A percentile compares a stretch with the other conserved stretches of the same genome.
phyloP scores from a whole-genome alignment of 2,113 vertebrate genomes.

The Cairina moschata region DNA sequence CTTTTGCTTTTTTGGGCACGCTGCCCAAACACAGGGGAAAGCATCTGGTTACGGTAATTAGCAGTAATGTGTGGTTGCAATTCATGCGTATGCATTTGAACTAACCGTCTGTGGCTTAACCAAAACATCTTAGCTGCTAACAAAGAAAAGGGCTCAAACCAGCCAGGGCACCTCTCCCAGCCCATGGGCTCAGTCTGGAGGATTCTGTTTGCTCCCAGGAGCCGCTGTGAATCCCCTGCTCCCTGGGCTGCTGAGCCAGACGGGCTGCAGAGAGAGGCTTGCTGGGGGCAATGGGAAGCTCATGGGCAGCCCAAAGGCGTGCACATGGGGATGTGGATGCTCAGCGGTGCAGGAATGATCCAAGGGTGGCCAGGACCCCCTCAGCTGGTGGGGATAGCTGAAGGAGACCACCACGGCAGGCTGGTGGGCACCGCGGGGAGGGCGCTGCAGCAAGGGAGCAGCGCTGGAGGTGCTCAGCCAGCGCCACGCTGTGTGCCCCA shows the following conservation, averaged over 20 bases:
- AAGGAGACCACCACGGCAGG: no score
- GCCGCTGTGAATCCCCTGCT: fast-evolving
- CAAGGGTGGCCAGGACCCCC: no score
- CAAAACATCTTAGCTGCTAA: not conserved
- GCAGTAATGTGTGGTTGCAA: not conserved
- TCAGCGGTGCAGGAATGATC: fast-evolving
- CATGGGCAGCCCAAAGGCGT: fast-evolving
- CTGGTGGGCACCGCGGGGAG: no score
- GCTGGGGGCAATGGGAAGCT: fast-evolving
- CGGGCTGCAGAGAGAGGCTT: fast-evolving
- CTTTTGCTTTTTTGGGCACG: not conserved
- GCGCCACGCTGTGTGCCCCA: no score
- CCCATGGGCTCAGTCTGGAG: not conserved
- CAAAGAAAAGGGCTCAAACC: not conserved
- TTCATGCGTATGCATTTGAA: not conserved
- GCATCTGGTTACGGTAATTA: not conserved
- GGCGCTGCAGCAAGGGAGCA: no score
- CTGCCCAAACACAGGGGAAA: not conserved
- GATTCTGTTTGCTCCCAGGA: not conserved
- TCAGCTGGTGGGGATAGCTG: not conserved
- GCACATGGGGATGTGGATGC: fast-evolving
- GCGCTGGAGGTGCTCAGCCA: no score
- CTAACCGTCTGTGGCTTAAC: fast-evolving
- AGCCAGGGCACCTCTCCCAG: not conserved
- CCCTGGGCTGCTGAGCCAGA: fast-evolving